Conservation (phyloP, 2,888 invertebrate genomes). For the Meta bourneti region DNA sequence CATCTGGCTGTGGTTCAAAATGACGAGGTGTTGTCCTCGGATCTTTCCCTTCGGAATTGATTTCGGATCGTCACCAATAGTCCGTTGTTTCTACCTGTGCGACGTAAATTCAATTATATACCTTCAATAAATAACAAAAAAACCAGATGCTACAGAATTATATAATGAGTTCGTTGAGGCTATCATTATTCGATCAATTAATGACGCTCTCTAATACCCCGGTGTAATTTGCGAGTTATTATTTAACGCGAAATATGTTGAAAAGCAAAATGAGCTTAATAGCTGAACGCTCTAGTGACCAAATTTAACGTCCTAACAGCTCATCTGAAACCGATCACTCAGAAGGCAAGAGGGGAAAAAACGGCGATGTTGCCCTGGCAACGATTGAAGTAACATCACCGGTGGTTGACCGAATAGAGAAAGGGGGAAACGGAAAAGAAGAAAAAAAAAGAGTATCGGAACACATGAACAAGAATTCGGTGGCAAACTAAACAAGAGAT, state of each 20-base stretch:
- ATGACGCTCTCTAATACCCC: not conserved
- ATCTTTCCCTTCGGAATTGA: too few species aligned
- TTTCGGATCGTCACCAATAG: too few species aligned
- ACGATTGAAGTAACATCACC: constrained; percentile 48
- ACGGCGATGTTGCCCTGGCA: constrained; percentile 40
- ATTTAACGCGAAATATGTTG: constrained; percentile 14
- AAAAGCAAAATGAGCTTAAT: constrained; percentile 6
- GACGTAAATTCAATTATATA: too few species aligned
- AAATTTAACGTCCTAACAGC: constrained; percentile 60
- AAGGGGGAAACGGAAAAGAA: constrained; percentile 2
- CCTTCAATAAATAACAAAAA: too few species aligned
- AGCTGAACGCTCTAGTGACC: constrained; percentile 60
- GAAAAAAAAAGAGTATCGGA: constrained; percentile 19
- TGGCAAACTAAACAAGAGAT: constrained; percentile 41
- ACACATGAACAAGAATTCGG: not conserved
- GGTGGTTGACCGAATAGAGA: constrained; percentile 68
- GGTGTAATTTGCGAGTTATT: not conserved
- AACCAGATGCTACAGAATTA: too few species aligned
- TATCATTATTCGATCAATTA: not conserved
- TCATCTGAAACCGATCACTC: constrained; percentile 63
- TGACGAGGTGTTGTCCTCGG: too few species aligned
- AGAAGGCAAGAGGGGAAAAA: not conserved
- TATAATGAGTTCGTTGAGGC: too few species aligned
- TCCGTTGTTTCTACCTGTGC: too few species aligned
- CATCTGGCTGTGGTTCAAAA: too few species aligned